These are phyloP conservation scores for Corydoras sp. DNA, from an alignment of 2,113 vertebrate species.

Conservation along the genomic window DNA sequence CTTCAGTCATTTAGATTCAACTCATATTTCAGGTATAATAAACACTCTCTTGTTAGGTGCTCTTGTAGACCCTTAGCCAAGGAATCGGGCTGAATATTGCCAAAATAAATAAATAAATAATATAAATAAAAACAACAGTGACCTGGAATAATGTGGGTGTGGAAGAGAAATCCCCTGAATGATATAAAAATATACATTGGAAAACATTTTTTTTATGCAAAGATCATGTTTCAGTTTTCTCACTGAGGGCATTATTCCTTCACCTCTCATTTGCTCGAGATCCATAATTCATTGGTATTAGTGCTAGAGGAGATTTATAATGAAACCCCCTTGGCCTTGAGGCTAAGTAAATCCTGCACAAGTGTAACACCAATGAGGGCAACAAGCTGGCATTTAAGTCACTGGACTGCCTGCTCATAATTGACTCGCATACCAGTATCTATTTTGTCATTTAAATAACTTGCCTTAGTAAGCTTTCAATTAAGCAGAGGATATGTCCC, in stretches of 20 bases:
- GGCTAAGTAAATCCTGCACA: constrained; percentile 17
- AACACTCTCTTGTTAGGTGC: constrained; percentile 37
- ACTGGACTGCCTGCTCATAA: constrained; percentile 53
- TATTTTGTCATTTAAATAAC: constrained; percentile 73
- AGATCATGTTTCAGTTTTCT: constrained; percentile 17
- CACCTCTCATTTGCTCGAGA: constrained; percentile 40
- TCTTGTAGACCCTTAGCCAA: constrained; percentile 24
- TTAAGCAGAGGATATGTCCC: constrained; percentile 64
- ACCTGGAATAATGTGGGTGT: constrained; percentile 4
- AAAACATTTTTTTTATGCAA: background rate
- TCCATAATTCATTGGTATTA: constrained; percentile 48
- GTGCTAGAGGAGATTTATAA: constrained; percentile 36
- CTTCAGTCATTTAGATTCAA: constrained; percentile 33
- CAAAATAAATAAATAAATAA: background rate
- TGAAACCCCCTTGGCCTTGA: constrained; percentile 38
- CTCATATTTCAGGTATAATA: constrained; percentile 39
- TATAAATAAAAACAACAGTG: background rate
- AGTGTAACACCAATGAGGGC: constrained; percentile 51
- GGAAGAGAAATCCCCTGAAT: constrained; percentile 1
- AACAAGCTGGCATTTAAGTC: constrained; percentile 55
- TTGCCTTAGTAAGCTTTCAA: constrained; percentile 72
- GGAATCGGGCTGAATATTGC: background rate
- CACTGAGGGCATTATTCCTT: constrained; percentile 27
- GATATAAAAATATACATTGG: constrained; percentile 8
- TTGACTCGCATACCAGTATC: constrained; percentile 59